Evolutionary conservation across 2,113 vertebrate genomes (phyloP).

Genomic region (Illadopsis cleaveri): DNA sequence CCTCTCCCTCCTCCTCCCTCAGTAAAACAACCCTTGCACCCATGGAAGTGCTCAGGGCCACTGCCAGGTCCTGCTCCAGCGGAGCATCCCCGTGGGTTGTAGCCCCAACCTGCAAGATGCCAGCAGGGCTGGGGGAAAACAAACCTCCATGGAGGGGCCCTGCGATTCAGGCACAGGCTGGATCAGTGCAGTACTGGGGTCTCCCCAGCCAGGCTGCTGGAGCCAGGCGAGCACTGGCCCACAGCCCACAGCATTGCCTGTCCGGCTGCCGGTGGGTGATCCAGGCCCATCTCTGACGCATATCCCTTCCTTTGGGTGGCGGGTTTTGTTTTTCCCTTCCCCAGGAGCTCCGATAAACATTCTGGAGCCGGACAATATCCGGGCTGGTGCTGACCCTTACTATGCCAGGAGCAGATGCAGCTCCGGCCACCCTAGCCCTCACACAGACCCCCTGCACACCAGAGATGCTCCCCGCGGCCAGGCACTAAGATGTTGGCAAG

Average conservation of each 20-base stretch:
- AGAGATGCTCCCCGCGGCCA: not conserved
- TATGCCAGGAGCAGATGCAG: not conserved
- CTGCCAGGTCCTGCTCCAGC: not conserved
- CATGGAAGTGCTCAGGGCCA: not conserved
- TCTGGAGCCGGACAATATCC: slow-evolving; percentile 3
- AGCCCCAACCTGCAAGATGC: not conserved
- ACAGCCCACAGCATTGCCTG: not conserved
- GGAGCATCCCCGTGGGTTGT: fast-evolving
- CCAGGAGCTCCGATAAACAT: slow-evolving; percentile 59
- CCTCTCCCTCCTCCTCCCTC: not conserved
- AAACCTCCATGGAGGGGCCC: not conserved
- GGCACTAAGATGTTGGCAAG: not conserved
- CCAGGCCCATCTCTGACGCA: slow-evolving; percentile 57
- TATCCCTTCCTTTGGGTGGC: slow-evolving; percentile 58
- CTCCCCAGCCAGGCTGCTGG: not conserved
- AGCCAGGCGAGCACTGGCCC: not conserved
- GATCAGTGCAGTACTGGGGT: not conserved
- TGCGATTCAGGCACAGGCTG: fast-evolving
- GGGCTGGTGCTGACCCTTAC: slow-evolving; percentile 50
- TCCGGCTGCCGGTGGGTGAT: not conserved
- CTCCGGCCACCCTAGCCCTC: not conserved
- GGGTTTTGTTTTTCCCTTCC: slow-evolving; percentile 61
- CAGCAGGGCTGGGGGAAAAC: not conserved
- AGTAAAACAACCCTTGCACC: not conserved
- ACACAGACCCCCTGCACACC: fast-evolving